Conservation (phyloP, 1,140 invertebrate genomes). For the Radopholus similis region DNA sequence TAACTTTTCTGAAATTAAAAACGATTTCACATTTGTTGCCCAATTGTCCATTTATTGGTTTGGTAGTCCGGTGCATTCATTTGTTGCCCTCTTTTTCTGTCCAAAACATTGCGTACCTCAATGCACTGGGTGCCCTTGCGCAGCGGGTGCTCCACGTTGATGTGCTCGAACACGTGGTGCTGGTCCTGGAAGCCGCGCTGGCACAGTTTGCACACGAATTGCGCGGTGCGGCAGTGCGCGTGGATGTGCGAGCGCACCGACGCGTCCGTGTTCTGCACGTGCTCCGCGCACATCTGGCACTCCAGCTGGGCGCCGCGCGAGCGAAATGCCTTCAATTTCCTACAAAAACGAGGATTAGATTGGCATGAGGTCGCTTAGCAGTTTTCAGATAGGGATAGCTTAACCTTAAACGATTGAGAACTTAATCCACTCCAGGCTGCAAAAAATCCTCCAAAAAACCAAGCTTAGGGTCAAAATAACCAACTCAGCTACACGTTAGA, state of each 20-base stretch:
- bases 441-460: background rate
- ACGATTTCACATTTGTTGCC: too few species aligned
- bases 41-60: too few species aligned
- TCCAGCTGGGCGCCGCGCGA: conserved; percentile 3
- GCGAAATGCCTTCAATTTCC: conserved; percentile 16
- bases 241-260: conserved; percentile 21
- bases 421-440: background rate
- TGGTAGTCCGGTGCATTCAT: too few species aligned
- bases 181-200: conserved; percentile 20
- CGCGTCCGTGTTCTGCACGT: conserved; percentile 7
- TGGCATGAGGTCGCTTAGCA: background rate
- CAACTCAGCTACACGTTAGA: too few species aligned
- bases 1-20: too few species aligned
- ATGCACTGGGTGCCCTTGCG: conserved; percentile 9
- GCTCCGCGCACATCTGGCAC: conserved; percentile 4
- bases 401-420: background rate
- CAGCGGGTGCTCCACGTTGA: conserved; percentile 17
- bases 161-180: conserved; percentile 25
- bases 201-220: conserved; percentile 25
- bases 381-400: background rate
- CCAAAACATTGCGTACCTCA: conserved; percentile 9
- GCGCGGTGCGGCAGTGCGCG: conserved; percentile 3
- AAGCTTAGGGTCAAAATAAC: too few species aligned
- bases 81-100: background rate
- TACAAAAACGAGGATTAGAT: background rate